Evolutionary conservation across 2,797 vertebrate species (phyloP), one percentile per base, ranked within the genome.

Genomic region (Myotis myotis): DNA sequence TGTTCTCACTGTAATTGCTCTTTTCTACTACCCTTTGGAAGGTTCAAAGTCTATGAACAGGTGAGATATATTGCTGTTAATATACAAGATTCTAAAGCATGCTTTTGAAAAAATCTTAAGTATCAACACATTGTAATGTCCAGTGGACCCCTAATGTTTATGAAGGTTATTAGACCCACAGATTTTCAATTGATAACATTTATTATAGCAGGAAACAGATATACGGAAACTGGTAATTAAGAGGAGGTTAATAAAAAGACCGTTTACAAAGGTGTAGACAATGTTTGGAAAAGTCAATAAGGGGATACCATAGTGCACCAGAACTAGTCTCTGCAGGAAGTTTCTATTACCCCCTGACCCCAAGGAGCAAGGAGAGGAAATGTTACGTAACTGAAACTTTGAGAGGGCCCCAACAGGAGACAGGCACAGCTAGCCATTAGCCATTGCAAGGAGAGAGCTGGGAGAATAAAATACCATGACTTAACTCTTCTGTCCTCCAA

Each of bases 21-120:
- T 99, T 71, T 99, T 94, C 97, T 99, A 99, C 97, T 99, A 99
- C 53, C 99, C 99, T 0, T 91, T 99, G 95, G 98, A 99, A 28
- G 98, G 98, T 15, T 98, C 99, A 79, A 99, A 98, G 97, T 98
- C 97, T 74, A 96, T 97, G 36, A 98, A 97, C 98, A 99, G 99
- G 99, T 99, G 83, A 98, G 96, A 70, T 41, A 60, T 23, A 44
- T 76, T 85, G 72, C 71, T 96, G 87, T 44, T 97, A 60, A 68
- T 64, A 71, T 68, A 68, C 13, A 76, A 76, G 82, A 53, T 11
- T 74, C 28, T 87, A 75, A 84, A n/a, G 60, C 36, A 57, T 93
- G 53, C 70, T 76, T 82, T 57, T 75, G 49, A 71, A 93, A 92
- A 94, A 92, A 68, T 72, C n/a, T 80, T 74, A 64, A 95, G 62